Evolutionary conservation across 2,797 vertebrate genomes (phyloP).

Genomic region (Poliocrania exsul): DNA sequence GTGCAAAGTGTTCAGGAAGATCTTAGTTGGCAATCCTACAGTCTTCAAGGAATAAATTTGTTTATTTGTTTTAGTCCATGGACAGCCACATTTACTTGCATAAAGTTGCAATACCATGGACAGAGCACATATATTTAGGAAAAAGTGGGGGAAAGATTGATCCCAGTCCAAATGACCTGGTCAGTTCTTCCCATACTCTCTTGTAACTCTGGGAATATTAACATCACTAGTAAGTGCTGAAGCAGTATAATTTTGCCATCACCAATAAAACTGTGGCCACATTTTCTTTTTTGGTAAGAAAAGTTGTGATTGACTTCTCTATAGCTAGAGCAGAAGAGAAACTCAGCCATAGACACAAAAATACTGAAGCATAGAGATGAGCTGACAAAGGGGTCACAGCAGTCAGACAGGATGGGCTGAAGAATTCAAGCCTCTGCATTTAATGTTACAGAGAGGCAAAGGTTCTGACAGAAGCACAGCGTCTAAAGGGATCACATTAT

Average conservation of each 20-base stretch:
- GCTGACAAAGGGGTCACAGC: background rate
- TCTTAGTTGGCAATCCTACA: background rate
- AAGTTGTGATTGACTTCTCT: background rate
- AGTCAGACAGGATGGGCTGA: background rate
- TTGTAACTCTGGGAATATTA: background rate
- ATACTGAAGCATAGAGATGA: background rate
- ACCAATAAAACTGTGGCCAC: background rate
- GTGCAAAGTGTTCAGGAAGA: background rate
- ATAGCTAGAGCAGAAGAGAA: background rate
- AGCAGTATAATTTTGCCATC: background rate
- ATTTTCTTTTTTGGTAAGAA: background rate
- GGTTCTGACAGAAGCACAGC: background rate
- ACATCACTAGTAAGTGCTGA: background rate
- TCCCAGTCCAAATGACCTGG: background rate
- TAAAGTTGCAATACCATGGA: background rate
- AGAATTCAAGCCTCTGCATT: background rate
- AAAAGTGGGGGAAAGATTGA: fast-evolving
- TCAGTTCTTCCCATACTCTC: background rate
- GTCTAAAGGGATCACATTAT: background rate
- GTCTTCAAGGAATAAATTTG: background rate
- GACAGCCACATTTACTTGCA: background rate
- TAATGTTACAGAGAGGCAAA: background rate
- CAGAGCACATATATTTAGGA: background rate
- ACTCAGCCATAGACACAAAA: background rate
- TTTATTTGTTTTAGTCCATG: background rate